Percentiles rank a stretch among this genome's conserved stretches.
Conservation (phyloP, 2,113 vertebrate species). For the Lontra canadensis region DNA sequence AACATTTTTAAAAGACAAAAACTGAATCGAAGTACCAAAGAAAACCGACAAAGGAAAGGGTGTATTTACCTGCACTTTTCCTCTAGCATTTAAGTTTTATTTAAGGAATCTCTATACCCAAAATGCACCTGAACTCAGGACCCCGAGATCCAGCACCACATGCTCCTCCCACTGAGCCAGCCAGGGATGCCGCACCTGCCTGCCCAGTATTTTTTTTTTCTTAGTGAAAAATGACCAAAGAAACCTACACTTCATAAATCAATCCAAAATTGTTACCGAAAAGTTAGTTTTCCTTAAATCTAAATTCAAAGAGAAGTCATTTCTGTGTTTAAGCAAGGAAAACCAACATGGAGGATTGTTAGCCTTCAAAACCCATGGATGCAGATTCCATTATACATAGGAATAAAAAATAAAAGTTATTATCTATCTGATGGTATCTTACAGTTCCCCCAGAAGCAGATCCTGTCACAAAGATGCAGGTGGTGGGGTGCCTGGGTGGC, state of each 20-base stretch:
- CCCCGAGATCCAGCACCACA: not conserved
- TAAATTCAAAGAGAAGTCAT: conserved; percentile 28
- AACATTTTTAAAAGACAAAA: conserved; percentile 38
- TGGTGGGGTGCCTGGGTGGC: not conserved
- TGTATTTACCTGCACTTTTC: not conserved
- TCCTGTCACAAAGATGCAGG: not conserved
- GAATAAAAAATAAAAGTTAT: not conserved
- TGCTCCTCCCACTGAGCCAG: not conserved
- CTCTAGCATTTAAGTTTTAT: not conserved
- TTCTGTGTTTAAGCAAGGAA: conserved; percentile 55
- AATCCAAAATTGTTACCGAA: conserved; percentile 21
- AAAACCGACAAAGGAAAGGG: conserved; percentile 58
- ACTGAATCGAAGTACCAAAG: conserved; percentile 17
- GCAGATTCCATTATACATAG: conserved; percentile 46
- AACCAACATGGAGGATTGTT: conserved; percentile 47
- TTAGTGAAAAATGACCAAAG: not conserved
- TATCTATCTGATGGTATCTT: not conserved
- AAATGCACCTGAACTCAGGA: not conserved
- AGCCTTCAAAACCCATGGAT: conserved; percentile 23
- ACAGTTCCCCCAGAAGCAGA: not conserved
- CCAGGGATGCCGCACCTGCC: not conserved
- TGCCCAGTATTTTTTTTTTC: not conserved
- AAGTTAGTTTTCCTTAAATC: conserved; percentile 32
- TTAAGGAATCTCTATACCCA: not conserved
- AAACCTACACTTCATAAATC: conserved; percentile 20